Evolutionary conservation across 1,140 invertebrate genomes (phyloP), one percentile per base, ranked within the genome.

Genomic region (Drosophila trapezifrons): DNA sequence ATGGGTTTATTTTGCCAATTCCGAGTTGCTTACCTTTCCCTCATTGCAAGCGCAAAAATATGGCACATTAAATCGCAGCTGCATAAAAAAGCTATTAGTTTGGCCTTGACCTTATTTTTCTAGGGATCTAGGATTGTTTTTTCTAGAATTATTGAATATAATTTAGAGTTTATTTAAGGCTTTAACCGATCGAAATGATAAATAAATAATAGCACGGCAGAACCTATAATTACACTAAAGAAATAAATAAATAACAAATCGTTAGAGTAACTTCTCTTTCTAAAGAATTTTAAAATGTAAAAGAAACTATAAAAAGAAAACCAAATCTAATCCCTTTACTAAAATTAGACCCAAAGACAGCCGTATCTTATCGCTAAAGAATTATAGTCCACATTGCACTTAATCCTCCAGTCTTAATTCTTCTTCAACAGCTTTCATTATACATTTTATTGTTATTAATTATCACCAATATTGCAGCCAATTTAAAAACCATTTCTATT

Each of bases 1-100:
- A 69, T 54, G 65, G 62, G 37, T 69, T 29, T 66, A 64, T 66
- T 67, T 66, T 51, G 65, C 60, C 60, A 65, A 35, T 49, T 12
- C 37, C 12, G 37, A n/a, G 20, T 42, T 42, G 32, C 17, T 46
- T 32, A 22, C 25, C 25, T 27, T 18, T 13, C 22, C 12, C 12
- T 1, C 51, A 38, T 13, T 62, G 63, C 57, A 62, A 47, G 25
- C 18, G 4, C 17, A 18, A n/a, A 37, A 37, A 37, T 22, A 54
- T 54, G 32, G 51, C 51, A 54, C 25, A 60, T 60, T 56, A 55
- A 60, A 60, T 37, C 12, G n/a, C 2, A 6, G 10, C 7, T 25
- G 57, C 15, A 17, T n/a, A 32, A 37, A 51, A 52, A 35, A 32
- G 25, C 15, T 57, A 18, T 58, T 47, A 29, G 56, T 4, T 15